phyloP scores from a whole-genome alignment of 2,797 vertebrate species.

The Paguma larvata region DNA sequence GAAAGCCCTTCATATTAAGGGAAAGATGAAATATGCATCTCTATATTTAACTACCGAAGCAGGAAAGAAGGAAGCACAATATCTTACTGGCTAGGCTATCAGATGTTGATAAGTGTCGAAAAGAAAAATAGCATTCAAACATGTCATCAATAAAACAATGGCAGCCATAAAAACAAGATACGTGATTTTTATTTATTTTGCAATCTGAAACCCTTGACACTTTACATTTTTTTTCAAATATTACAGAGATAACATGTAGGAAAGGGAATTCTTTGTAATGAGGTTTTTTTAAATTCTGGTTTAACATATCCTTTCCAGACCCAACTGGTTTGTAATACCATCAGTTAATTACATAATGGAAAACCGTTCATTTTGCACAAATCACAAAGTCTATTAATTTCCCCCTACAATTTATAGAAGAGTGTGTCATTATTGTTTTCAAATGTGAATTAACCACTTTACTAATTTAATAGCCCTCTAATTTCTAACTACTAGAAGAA shows the following conservation, averaged over 20 bases:
- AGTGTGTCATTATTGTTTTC: neutral
- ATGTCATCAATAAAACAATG: neutral
- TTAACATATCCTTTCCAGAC: neutral
- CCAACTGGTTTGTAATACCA: neutral
- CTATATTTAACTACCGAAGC: neutral
- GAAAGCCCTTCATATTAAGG: slow-evolving; percentile 5
- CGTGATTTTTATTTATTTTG: neutral
- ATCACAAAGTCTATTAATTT: neutral
- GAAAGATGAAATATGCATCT: neutral
- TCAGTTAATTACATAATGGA: neutral
- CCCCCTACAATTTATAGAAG: neutral
- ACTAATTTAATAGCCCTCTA: neutral
- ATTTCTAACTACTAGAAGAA: neutral
- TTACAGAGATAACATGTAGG: neutral
- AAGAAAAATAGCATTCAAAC: slow-evolving; percentile 23
- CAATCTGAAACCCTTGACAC: neutral
- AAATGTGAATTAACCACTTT: neutral
- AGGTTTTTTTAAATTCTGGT: neutral
- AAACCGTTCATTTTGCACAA: neutral
- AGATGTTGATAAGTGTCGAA: neutral
- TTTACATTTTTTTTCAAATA: slow-evolving; percentile 30
- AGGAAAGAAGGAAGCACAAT: neutral
- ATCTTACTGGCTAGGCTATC: neutral
- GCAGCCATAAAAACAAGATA: neutral
- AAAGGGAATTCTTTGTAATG: neutral